Conservation (phyloP, 2,888 invertebrate genomes). For the Mayetiola destructor region DNA sequence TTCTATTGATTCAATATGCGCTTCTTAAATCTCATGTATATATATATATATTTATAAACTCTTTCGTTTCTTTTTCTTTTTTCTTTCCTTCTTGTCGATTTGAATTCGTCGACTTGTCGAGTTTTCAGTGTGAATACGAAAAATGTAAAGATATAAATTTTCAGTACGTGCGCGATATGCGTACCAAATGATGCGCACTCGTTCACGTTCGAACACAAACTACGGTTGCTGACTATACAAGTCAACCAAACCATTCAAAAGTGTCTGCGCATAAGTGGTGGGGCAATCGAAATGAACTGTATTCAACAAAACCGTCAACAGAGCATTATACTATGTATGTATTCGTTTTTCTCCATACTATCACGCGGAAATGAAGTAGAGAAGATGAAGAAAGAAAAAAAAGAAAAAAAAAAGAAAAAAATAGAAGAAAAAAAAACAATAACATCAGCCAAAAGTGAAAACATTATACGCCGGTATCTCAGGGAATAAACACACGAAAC, state of each 20-base stretch:
- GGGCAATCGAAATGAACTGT: conserved; percentile 7
- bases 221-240: conserved; percentile 22
- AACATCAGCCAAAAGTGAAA: neutral
- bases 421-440: neutral
- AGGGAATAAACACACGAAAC: too few relatives aligned
- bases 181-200: conserved; percentile 29
- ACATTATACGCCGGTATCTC: neutral
- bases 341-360: too few relatives aligned
- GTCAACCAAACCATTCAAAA: conserved; percentile 15
- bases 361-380: too few relatives aligned
- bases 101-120: neutral
- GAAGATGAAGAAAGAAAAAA: neutral
- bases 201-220: conserved; percentile 34
- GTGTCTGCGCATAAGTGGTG: neutral
- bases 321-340: too few relatives aligned
- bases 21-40: too few relatives aligned
- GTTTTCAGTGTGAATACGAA: neutral
- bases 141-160: neutral
- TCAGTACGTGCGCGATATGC: conserved; percentile 19
- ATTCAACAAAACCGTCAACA: too few relatives aligned
- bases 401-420: neutral
- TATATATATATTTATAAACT: neutral
- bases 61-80: neutral
- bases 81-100: neutral
- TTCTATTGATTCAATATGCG: too few relatives aligned